Base-by-base conservation (phyloP, 2,888 invertebrate species). In the Fragum sueziense region DNA sequence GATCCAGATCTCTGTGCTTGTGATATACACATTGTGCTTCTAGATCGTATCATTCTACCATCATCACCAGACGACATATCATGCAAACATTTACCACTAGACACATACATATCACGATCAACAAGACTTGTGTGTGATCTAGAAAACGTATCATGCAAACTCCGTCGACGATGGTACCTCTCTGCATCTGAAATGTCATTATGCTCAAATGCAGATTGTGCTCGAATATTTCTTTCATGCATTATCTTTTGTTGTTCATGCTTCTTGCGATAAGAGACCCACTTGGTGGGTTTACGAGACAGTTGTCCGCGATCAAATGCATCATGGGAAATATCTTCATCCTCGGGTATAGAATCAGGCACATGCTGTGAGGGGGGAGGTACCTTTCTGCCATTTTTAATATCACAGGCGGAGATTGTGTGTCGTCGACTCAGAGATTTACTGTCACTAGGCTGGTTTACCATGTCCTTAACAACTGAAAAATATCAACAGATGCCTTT, bases 371-470 rank as follows among this genome's bases (percentile, higher is more conserved):
- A 51, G 33, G 75, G 33, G n/a, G 51, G 47, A 22, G 67, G 70
- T 84, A 84, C 84, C 84, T 84, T 82, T 73, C 61, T 70, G 68
- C 75, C 75, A 61, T 73, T 83, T 33, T 75, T 80, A 14, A 52
- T 59, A 54, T 78, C 80, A 70, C 84, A 82, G 22, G 81, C 68
- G n/a, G 78, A 80, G 33, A 84, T 84, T 22, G 82, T 80, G 62
- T 84, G 82, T 41, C 82, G 70, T 59, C 84, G 68, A 22, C 41
- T 14, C 25, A 84, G 29, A 34, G 75, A 52, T 27, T 59, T 67
- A 51, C 72, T 54, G 27, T 69, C 76, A 54, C 68, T 74, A 11
- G 62, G 73, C 57, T 82, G 82, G 11, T n/a, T 59, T 1, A 74
- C 69, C 14, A 82, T 34, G 68, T 84, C 84, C 22, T 59, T 77